Percentiles rank a stretch among this genome's conserved stretches.
Evolutionary conservation across 2,888 invertebrate genomes (phyloP).

Genomic region (Brachycybe producta): DNA sequence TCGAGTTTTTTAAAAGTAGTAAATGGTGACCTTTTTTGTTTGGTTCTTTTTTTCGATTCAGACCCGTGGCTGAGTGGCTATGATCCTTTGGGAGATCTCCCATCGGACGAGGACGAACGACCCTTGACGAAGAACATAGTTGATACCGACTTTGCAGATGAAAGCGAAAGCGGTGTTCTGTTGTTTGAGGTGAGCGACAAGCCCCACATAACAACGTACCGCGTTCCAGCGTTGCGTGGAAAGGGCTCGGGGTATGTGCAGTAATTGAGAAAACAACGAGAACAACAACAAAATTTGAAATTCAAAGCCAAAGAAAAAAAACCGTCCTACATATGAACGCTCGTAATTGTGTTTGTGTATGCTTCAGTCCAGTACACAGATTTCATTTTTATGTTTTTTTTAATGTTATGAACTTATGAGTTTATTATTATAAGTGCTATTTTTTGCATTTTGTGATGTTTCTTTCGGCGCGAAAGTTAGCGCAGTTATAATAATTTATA

Average conservation of each 20-base stretch:
- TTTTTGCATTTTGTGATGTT: background rate
- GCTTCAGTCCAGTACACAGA: background rate
- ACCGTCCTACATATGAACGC: too few relatives aligned
- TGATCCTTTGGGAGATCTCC: constrained; percentile 27
- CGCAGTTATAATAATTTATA: too few relatives aligned
- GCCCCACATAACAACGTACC: constrained; percentile 66
- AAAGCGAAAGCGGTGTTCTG: constrained; percentile 41
- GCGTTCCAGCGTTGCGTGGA: constrained; percentile 23
- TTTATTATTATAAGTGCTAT: background rate
- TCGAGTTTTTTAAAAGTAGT: too few relatives aligned
- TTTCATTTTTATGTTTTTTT: background rate
- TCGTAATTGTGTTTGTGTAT: too few relatives aligned
- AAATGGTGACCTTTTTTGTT: too few relatives aligned
- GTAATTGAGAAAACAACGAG: constrained; percentile 3
- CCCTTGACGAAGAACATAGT: constrained; percentile 23
- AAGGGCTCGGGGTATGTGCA: constrained; percentile 24
- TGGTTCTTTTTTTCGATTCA: too few relatives aligned
- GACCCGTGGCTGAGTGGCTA: constrained; percentile 27
- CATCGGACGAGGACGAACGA: constrained; percentile 25
- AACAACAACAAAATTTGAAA: background rate
- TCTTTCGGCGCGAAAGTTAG: too few relatives aligned
- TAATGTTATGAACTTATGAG: background rate
- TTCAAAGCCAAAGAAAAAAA: too few relatives aligned
- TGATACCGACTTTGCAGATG: constrained; percentile 22
- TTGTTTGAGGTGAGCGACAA: constrained; percentile 70